Conservation (phyloP, 2,888 invertebrate species). For the Oxyscelio sp. region DNA sequence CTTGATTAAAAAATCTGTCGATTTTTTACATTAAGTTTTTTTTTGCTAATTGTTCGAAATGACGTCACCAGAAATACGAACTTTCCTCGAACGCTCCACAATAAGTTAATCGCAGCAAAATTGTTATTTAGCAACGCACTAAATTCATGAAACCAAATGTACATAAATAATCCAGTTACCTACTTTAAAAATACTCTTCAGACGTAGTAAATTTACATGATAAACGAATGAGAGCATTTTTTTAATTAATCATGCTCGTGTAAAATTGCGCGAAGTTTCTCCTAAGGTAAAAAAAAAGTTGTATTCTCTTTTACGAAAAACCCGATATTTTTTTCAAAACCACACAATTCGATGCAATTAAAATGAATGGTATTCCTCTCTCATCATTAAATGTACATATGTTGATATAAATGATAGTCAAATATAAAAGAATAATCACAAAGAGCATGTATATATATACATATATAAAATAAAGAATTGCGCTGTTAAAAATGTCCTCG, state of each 20-base stretch:
- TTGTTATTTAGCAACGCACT: conserved; percentile 10
- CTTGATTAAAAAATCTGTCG: not conserved
- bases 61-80: not conserved
- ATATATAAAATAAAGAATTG: conserved; percentile 42
- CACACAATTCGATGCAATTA: not conserved
- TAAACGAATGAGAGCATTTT: not conserved
- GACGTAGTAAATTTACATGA: conserved; percentile 1
- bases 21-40: not conserved
- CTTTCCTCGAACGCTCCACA: not conserved
- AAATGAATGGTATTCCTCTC: no score
- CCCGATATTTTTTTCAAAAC: not conserved
- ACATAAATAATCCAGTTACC: conserved; percentile 39
- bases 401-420: no score
- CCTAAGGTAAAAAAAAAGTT: not conserved
- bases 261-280: not conserved
- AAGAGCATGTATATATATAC: conserved; percentile 12
- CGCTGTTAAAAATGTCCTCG: conserved; percentile 62
- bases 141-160: conserved; percentile 25
- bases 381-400: no score
- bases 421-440: no score
- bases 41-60: not conserved
- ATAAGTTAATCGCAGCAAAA: not conserved
- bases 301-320: no score
- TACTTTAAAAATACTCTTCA: conserved; percentile 21
- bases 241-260: not conserved